These are phyloP conservation scores for Philopedon plagiatum DNA, from an alignment of 2,888 invertebrate genomes.

Conservation along the genomic window DNA sequence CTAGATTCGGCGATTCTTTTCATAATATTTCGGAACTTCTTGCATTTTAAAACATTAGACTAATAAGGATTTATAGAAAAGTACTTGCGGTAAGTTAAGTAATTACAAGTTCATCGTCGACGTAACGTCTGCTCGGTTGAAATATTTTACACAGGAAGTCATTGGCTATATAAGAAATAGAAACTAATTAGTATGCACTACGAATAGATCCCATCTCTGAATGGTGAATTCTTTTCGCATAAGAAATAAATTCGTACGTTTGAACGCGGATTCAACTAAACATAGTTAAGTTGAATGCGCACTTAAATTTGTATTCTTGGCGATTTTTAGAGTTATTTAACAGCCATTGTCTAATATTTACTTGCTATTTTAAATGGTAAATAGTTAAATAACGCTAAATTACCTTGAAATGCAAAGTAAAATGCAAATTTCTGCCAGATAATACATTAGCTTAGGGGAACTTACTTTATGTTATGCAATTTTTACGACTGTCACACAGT, in stretches of 20 bases:
- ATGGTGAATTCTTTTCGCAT: constrained; percentile 32
- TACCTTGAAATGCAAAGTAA: background rate
- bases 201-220: constrained; percentile 41
- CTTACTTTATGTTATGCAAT: no score
- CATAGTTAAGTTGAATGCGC: constrained; percentile 34
- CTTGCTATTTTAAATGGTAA: constrained; percentile 15
- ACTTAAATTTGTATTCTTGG: constrained; percentile 42
- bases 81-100: no score
- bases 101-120: background rate
- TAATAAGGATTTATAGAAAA: background rate
- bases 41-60: no score
- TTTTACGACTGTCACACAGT: no score
- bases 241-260: constrained; percentile 31
- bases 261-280: no score
- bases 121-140: background rate
- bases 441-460: background rate
- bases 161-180: constrained; percentile 19
- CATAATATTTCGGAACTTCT: background rate
- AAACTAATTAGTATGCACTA: constrained; percentile 43
- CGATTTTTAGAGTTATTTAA: constrained; percentile 26
- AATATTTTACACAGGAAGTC: constrained; percentile 23
- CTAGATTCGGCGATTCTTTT: no score
- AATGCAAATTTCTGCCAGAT: background rate
- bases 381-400: constrained; percentile 1
- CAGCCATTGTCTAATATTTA: constrained; percentile 25